These are phyloP conservation scores for Ceramica pisi DNA, from an alignment of 2,888 invertebrate species.

Conservation along the genomic window DNA sequence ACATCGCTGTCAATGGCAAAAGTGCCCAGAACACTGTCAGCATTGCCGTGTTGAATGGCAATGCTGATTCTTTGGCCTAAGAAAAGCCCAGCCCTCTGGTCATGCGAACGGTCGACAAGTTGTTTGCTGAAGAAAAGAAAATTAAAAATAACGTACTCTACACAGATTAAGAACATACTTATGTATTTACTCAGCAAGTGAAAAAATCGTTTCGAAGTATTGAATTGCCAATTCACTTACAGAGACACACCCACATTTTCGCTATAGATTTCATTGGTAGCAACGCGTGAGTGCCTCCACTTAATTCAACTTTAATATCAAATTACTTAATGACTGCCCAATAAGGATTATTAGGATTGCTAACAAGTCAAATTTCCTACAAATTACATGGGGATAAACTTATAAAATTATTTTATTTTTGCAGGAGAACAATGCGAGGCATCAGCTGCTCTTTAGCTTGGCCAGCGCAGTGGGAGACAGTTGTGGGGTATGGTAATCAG, in stretches of 20 bases:
- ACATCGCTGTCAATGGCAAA: too few species aligned
- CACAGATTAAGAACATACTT: too few species aligned
- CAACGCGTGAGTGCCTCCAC: slow-evolving; percentile 61
- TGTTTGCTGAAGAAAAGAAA: too few species aligned
- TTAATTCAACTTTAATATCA: slow-evolving; percentile 61
- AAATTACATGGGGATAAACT: slow-evolving; percentile 58
- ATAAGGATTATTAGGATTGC: slow-evolving; percentile 58
- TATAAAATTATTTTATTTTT: slow-evolving; percentile 56
- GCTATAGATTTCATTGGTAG: slow-evolving; percentile 28
- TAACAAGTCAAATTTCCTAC: slow-evolving; percentile 62
- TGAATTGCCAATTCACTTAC: background rate
- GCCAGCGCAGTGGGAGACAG: slow-evolving; percentile 19
- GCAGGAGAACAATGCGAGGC: slow-evolving; percentile 37
- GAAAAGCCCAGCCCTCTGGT: too few species aligned
- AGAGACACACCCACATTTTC: slow-evolving; percentile 17
- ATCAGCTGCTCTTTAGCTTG: slow-evolving; percentile 56
- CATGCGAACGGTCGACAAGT: too few species aligned
- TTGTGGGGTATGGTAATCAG: slow-evolving; percentile 33
- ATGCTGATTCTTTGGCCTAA: too few species aligned
- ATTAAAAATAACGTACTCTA: background rate
- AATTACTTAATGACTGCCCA: slow-evolving; percentile 60
- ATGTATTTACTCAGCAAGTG: background rate
- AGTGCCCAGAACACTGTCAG: too few species aligned
- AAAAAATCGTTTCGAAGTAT: background rate
- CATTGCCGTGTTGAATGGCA: too few species aligned